phyloP scores from a whole-genome alignment of 2,888 invertebrate species.

The Diarsia mendica region DNA sequence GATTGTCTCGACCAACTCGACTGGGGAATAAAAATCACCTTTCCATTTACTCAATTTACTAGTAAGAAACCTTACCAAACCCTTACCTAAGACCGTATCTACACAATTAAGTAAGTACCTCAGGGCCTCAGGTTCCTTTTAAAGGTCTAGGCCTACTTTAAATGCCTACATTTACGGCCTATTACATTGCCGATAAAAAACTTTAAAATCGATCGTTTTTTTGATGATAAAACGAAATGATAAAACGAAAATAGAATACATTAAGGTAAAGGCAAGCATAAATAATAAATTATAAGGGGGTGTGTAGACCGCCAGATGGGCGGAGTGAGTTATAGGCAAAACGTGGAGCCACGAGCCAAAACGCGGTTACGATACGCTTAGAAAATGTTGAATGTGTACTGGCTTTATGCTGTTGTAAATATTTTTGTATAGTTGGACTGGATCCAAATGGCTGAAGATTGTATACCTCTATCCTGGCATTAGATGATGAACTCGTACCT shows the following conservation, averaged over 20 bases:
- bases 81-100: not conserved
- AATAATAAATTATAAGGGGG: slow-evolving; percentile 54
- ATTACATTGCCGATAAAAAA: slow-evolving; percentile 25
- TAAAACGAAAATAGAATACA: slow-evolving; percentile 41
- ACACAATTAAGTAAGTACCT: not conserved
- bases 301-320: slow-evolving; percentile 41
- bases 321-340: slow-evolving; percentile 50
- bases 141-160: not conserved
- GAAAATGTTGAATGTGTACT: slow-evolving; percentile 18
- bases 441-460: slow-evolving; percentile 7
- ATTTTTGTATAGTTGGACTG: slow-evolving; percentile 19
- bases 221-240: slow-evolving; percentile 47
- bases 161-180: not conserved
- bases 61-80: not conserved
- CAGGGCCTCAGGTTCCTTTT: not conserved
- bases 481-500: not conserved
- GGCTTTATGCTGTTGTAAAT: slow-evolving; percentile 24
- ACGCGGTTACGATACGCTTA: slow-evolving; percentile 45
- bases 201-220: slow-evolving; percentile 19
- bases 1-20: too few relatives aligned
- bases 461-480: not conserved
- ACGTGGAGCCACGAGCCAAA: slow-evolving; percentile 51
- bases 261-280: slow-evolving; percentile 31
- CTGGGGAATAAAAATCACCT: not conserved
- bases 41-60: not conserved